Evolutionary conservation across 2,113 vertebrate species (phyloP).

Genomic region (Boulengeromyrus knoepffleri): DNA sequence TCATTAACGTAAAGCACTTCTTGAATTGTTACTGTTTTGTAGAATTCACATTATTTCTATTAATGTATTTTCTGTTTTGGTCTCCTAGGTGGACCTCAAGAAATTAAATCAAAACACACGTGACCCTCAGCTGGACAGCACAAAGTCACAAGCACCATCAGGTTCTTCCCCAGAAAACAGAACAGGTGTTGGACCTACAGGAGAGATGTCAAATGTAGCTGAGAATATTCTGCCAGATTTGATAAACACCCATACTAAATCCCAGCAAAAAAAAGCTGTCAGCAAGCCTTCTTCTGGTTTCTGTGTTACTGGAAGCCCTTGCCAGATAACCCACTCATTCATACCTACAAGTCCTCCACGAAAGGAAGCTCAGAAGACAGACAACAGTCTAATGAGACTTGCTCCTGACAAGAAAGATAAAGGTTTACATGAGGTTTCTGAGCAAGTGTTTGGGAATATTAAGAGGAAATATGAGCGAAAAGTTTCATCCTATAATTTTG

Average conservation of each 20-base stretch:
- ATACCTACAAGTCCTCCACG: conserved; percentile 38
- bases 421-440: conserved; percentile 66
- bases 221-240: conserved; percentile 64
- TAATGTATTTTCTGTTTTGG: conserved; percentile 40
- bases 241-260: conserved; percentile 41
- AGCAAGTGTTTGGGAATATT: conserved; percentile 67
- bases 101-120: conserved; percentile 83
- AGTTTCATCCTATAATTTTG: conserved; percentile 64
- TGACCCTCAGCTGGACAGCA: conserved; percentile 84
- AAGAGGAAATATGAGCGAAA: conserved; percentile 91
- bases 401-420: conserved; percentile 66
- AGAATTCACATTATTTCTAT: conserved; percentile 13
- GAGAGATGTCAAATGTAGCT: conserved; percentile 65
- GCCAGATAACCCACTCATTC: conserved; percentile 44
- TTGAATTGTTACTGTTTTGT: not conserved
- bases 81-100: conserved; percentile 73
- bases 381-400: conserved; percentile 40
- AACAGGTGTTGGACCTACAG: conserved; percentile 63
- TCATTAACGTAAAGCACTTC: not conserved
- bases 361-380: conserved; percentile 45
- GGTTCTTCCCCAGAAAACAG: conserved; percentile 67
- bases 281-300: conserved; percentile 65
- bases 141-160: conserved; percentile 60
- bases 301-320: conserved; percentile 37
- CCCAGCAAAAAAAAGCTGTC: conserved; percentile 49